Evolutionary conservation across 2,797 vertebrate genomes (phyloP).

Genomic region (Rallus crepitans): DNA sequence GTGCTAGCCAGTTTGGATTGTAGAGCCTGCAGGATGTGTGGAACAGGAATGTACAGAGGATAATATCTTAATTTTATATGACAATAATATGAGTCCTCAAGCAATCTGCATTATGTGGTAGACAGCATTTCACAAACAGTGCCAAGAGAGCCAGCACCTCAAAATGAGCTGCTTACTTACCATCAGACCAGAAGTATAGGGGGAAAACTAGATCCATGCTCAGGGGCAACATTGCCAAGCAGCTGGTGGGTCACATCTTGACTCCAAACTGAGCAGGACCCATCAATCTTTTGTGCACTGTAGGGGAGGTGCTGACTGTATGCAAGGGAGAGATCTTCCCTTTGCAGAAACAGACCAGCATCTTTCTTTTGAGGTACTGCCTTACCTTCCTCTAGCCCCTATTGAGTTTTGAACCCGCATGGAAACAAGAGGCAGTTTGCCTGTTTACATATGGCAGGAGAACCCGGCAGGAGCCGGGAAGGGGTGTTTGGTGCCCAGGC

Average conservation of each 20-base stretch:
- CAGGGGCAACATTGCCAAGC: background rate
- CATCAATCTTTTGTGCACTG: accelerated
- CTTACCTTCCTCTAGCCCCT: background rate
- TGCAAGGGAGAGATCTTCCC: background rate
- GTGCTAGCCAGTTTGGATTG: background rate
- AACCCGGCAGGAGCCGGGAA: background rate
- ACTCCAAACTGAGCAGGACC: background rate
- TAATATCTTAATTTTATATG: background rate
- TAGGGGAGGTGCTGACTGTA: background rate
- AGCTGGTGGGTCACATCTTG: background rate
- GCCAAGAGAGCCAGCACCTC: background rate
- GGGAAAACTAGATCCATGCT: background rate
- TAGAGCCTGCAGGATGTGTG: background rate
- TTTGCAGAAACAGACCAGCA: background rate
- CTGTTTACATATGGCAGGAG: background rate
- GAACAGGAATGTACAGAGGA: background rate
- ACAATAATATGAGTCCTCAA: background rate
- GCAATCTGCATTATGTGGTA: background rate
- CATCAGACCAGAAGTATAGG: background rate
- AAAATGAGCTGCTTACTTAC: background rate
- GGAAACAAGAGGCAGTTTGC: background rate
- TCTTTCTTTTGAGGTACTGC: background rate
- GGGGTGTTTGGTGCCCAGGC: background rate
- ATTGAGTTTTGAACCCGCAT: background rate
- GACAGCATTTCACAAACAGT: background rate